phyloP scores from a whole-genome alignment of 2,113 vertebrate genomes.

The Carassius gibelio region DNA sequence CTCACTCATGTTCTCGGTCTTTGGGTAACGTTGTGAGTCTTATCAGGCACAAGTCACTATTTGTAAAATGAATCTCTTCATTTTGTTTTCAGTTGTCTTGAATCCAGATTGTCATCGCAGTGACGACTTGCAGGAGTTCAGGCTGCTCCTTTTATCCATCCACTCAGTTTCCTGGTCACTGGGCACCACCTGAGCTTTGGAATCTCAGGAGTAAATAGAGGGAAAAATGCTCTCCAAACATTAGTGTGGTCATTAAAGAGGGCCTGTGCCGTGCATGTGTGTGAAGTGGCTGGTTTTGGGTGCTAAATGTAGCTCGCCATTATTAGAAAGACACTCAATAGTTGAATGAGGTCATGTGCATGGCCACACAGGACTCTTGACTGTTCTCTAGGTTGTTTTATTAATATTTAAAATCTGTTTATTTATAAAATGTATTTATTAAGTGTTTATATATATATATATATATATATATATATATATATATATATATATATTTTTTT shows the following conservation, averaged over 20 bases:
- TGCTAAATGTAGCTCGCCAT: constrained; percentile 13
- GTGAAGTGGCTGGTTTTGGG: background rate
- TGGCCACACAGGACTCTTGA: background rate
- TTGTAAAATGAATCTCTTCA: background rate
- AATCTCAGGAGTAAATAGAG: constrained; percentile 57
- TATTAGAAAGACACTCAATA: background rate
- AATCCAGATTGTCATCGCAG: background rate
- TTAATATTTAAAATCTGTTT: too few relatives aligned
- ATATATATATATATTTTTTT: too few relatives aligned
- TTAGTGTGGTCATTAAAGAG: constrained; percentile 33
- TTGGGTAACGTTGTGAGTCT: background rate
- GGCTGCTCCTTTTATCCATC: constrained; percentile 37
- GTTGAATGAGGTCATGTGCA: background rate
- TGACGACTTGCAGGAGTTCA: background rate
- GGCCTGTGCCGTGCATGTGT: background rate
- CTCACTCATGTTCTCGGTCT: background rate
- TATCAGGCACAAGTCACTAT: background rate
- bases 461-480: too few relatives aligned
- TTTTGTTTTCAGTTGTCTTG: background rate
- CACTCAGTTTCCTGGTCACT: constrained; percentile 65
- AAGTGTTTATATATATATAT: too few relatives aligned
- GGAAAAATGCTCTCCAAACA: constrained; percentile 30
- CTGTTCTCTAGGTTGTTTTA: background rate
- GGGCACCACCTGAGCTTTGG: constrained; percentile 53
- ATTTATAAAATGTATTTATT: too few relatives aligned